Conservation (phyloP, 1,140 invertebrate genomes). For the Eueides isabella region DNA sequence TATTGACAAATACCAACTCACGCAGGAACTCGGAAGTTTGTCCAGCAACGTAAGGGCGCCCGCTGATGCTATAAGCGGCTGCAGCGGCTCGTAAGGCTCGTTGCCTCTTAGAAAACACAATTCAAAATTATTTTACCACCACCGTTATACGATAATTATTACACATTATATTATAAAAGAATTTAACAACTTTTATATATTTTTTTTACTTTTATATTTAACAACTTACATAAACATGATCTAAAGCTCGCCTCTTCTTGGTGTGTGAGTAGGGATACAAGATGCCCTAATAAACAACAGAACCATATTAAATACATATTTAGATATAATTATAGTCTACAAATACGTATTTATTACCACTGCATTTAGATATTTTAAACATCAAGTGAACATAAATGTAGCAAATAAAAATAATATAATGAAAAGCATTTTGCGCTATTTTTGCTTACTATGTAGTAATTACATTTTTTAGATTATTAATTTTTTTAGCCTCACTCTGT, state of each 20-base stretch:
- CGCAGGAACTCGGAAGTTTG: conserved; percentile 74
- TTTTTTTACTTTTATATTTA: neutral
- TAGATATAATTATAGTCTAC: too few species aligned
- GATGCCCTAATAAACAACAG: conserved; percentile 55
- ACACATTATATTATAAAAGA: too few species aligned
- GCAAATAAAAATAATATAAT: neutral
- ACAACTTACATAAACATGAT: conserved; percentile 67
- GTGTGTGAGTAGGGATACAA: conserved; percentile 76
- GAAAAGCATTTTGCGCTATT: too few species aligned
- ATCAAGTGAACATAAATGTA: neutral
- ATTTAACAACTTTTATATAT: too few species aligned
- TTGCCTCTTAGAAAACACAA: conserved; percentile 54
- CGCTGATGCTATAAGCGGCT: conserved; percentile 63
- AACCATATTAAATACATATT: too few species aligned
- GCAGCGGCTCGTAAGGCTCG: conserved; percentile 61
- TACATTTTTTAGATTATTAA: too few species aligned
- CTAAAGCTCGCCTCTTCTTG: conserved; percentile 64
- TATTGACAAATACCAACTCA: conserved; percentile 41
- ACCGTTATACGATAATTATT: too few species aligned
- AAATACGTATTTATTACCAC: too few species aligned
- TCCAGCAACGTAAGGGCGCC: conserved; percentile 66
- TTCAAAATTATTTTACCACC: too few species aligned
- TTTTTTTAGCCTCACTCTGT: too few species aligned
- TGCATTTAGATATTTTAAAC: too few species aligned
- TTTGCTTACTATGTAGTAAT: too few species aligned